These are phyloP conservation scores for Tiliacea citrago DNA, from an alignment of 2,888 invertebrate genomes.

Conservation along the genomic window DNA sequence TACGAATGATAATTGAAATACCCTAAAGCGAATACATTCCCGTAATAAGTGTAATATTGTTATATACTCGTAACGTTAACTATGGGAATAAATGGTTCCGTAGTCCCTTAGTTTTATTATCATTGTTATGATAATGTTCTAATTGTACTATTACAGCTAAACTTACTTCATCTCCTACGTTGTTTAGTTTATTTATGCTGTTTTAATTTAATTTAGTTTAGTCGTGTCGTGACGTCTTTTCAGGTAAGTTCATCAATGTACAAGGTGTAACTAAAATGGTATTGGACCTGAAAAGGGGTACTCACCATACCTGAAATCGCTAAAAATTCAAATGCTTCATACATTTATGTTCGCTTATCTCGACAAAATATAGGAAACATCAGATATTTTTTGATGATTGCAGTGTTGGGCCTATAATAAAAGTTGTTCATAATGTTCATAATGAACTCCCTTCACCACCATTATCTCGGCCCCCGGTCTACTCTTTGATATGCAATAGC, in stretches of 20 bases:
- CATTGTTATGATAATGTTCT: conserved; percentile 33
- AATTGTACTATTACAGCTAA: conserved; percentile 1
- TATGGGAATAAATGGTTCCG: conserved; percentile 41
- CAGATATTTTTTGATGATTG: background rate
- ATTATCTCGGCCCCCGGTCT: too few relatives aligned
- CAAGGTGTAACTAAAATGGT: background rate
- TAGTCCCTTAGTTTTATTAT: conserved; percentile 32
- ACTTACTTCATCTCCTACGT: background rate
- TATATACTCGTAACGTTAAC: conserved; percentile 51
- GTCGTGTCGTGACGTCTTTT: background rate
- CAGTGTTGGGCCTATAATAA: background rate
- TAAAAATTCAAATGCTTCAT: too few relatives aligned
- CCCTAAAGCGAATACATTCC: conserved; percentile 59
- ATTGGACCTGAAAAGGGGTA: background rate
- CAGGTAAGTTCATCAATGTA: background rate
- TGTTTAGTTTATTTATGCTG: background rate
- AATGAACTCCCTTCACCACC: too few relatives aligned
- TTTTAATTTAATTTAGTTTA: background rate
- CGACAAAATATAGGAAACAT: background rate
- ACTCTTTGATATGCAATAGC: too few relatives aligned
- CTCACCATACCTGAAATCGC: too few relatives aligned
- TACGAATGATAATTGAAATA: conserved; percentile 59
- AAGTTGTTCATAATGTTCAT: too few relatives aligned
- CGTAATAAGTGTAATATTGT: conserved; percentile 65
- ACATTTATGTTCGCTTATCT: background rate